Conservation (phyloP, 2,888 invertebrate species). For the Hirtodrosophila cameraria region DNA sequence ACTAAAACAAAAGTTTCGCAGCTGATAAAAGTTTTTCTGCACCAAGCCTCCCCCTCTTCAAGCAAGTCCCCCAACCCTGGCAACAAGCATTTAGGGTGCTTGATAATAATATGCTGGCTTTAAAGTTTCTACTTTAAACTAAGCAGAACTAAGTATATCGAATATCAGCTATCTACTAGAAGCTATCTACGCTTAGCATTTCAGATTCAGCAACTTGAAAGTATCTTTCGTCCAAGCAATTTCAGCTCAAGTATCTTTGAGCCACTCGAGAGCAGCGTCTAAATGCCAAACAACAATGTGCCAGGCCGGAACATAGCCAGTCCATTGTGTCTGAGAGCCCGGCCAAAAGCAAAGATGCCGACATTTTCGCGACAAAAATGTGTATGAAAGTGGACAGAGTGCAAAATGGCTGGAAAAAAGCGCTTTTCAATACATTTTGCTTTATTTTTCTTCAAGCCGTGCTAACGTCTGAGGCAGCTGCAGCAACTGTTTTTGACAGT, state of each 20-base stretch:
- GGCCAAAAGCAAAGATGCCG: slow-evolving; percentile 27
- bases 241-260: slow-evolving; percentile 35
- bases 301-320: slow-evolving; percentile 4
- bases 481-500: slow-evolving; percentile 48
- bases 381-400: slow-evolving; percentile 11
- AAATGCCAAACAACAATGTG: slow-evolving; percentile 67
- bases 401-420: slow-evolving; percentile 34
- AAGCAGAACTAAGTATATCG: neutral
- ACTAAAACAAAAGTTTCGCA: slow-evolving; percentile 71
- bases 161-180: slow-evolving; percentile 28
- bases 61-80: neutral
- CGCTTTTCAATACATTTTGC: slow-evolving; percentile 39
- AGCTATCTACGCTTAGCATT: slow-evolving; percentile 21
- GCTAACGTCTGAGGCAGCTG: slow-evolving; percentile 20
- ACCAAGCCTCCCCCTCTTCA: neutral
- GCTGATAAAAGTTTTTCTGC: slow-evolving; percentile 63
- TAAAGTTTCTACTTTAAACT: slow-evolving; percentile 14
- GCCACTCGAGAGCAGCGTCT: slow-evolving; percentile 37
- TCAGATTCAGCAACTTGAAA: slow-evolving; percentile 26
- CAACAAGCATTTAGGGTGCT: neutral
- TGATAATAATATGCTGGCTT: slow-evolving; percentile 22
- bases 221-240: slow-evolving; percentile 14
- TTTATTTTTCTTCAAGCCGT: neutral
- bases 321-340: slow-evolving; percentile 20
- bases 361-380: slow-evolving; percentile 30